Evolutionary conservation across 2,797 vertebrate genomes (phyloP).

Genomic region (Clarias pachynema): DNA sequence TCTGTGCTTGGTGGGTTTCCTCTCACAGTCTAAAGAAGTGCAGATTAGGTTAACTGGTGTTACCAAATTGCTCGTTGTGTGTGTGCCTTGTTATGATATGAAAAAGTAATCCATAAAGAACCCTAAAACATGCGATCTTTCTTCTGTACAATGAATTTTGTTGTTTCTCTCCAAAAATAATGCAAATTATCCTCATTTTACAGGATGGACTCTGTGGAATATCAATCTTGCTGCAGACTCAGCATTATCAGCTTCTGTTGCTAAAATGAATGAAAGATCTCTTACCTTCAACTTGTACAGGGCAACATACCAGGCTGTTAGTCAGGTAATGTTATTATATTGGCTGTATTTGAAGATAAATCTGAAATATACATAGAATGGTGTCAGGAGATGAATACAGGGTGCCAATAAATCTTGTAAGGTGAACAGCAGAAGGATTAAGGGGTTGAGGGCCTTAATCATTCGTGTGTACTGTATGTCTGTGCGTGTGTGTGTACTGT

Average conservation of each 20-base stretch:
- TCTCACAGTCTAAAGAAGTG: no score
- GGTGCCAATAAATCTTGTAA: no score
- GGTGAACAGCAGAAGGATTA: neutral
- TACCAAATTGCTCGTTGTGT: no score
- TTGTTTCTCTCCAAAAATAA: neutral
- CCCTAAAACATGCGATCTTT: neutral
- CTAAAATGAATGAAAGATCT: constrained; percentile 33
- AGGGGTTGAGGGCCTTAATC: neutral
- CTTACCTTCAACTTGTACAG: constrained; percentile 15
- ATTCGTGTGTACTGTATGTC: neutral
- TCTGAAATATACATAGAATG: neutral
- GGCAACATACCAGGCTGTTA: neutral
- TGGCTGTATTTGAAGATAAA: neutral
- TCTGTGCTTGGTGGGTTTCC: no score
- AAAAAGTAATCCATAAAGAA: neutral
- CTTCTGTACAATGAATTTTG: neutral
- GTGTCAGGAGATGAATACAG: no score
- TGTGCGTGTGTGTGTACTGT: no score
- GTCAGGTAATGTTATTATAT: constrained; percentile 35
- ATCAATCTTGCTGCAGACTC: constrained; percentile 21
- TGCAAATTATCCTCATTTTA: constrained; percentile 1
- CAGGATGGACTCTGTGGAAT: constrained; percentile 7
- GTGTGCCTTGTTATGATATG: no score
- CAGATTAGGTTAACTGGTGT: no score
- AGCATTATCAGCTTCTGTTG: constrained; percentile 31